A percentile compares a stretch with the other conserved stretches of the same genome.
Evolutionary conservation across 2,113 vertebrate genomes (phyloP).

Genomic region (Daphoenositta chrysoptera): DNA sequence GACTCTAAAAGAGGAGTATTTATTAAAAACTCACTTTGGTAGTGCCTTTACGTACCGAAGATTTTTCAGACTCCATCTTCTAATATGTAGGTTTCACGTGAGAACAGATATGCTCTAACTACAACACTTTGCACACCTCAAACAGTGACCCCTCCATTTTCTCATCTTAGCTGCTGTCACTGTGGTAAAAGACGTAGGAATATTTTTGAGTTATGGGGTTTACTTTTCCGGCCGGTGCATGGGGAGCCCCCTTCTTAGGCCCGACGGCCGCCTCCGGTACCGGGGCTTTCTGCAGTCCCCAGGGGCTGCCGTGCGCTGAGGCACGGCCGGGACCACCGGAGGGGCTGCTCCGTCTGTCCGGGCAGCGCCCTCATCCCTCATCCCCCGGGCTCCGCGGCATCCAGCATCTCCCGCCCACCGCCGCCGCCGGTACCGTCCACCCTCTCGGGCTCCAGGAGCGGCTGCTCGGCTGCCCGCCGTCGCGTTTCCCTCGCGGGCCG

Average conservation of each 20-base stretch:
- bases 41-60: fast-evolving
- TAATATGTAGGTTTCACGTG: not conserved
- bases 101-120: fast-evolving
- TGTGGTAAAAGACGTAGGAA: fast-evolving
- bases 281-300: not conserved
- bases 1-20: not conserved
- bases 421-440: too few relatives aligned
- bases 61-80: not conserved
- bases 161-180: not conserved
- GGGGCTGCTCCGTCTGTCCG: fast-evolving
- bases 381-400: fast-evolving
- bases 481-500: not conserved
- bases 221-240: not conserved
- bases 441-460: not conserved
- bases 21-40: not conserved
- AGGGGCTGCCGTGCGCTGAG: not conserved
- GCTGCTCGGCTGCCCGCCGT: not conserved
- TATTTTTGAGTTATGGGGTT: too few relatives aligned
- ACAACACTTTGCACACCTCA: not conserved
- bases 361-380: not conserved
- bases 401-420: not conserved
- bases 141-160: not conserved
- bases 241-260: fast-evolving
- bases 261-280: not conserved
- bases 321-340: too few relatives aligned